A percentile compares a stretch with the other conserved stretches of the same genome.
Conservation (phyloP, 2,888 invertebrate species). For the Aricia artaxerxes region DNA sequence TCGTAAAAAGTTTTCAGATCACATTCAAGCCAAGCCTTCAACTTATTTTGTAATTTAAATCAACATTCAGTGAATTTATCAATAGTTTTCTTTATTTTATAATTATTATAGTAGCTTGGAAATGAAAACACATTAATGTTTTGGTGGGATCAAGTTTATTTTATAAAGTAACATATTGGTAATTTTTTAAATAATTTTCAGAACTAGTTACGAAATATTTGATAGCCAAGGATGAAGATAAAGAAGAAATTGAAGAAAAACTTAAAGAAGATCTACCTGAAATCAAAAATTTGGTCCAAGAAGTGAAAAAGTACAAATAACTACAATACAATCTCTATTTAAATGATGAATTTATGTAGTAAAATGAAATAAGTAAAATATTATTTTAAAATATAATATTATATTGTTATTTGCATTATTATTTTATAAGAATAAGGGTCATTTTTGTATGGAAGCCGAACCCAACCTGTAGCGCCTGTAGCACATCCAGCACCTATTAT, state of each 20-base stretch:
- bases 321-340: not conserved
- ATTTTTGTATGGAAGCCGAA: too few relatives aligned
- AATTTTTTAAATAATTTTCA: constrained; percentile 46
- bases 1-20: too few relatives aligned
- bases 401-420: not conserved
- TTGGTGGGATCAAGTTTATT: too few relatives aligned
- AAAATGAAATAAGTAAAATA: not conserved
- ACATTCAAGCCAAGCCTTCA: too few relatives aligned
- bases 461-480: too few relatives aligned
- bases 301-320: constrained; percentile 69
- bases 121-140: too few relatives aligned
- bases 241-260: constrained; percentile 54
- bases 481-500: too few relatives aligned
- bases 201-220: constrained; percentile 69
- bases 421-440: not conserved
- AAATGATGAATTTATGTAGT: not conserved
- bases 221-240: constrained; percentile 62
- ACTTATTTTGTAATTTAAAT: too few relatives aligned
- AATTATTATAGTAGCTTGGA: too few relatives aligned
- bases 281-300: constrained; percentile 63
- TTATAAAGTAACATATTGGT: not conserved
- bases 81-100: too few relatives aligned
- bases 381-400: not conserved
- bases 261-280: constrained; percentile 59
- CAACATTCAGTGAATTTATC: too few relatives aligned